Percentiles rank a stretch among this genome's conserved stretches.
Evolutionary conservation across 2,888 invertebrate genomes (phyloP).

Genomic region (Spialia ferax): DNA sequence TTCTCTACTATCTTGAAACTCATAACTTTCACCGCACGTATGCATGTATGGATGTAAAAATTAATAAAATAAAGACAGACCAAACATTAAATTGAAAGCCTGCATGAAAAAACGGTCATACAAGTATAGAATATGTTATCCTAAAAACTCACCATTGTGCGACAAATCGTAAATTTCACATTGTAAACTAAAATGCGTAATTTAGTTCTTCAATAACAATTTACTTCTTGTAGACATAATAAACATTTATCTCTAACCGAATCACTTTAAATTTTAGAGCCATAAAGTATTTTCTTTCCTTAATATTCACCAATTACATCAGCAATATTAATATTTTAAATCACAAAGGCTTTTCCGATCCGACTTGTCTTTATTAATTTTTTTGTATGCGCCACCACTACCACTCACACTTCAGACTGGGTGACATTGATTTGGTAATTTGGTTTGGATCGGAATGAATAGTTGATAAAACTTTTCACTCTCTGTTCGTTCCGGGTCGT

Average conservation of each 20-base stretch:
- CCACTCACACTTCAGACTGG: slow-evolving; percentile 3
- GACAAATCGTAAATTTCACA: slow-evolving; percentile 59
- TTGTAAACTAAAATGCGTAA: slow-evolving; percentile 54
- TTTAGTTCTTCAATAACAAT: slow-evolving; percentile 39
- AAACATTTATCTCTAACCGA: background rate
- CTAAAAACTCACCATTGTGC: slow-evolving; percentile 61
- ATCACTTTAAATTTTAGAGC: background rate
- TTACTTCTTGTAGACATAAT: slow-evolving; percentile 25
- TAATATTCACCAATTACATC: slow-evolving; percentile 46
- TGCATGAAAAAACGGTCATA: background rate
- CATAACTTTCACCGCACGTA: background rate
- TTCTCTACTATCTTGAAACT: background rate
- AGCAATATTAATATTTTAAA: slow-evolving; percentile 26
- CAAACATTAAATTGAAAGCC: background rate
- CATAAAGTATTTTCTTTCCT: slow-evolving; percentile 30
- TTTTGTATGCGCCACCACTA: slow-evolving; percentile 2
- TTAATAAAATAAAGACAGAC: background rate
- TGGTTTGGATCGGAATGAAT: too few relatives aligned
- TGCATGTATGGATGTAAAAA: background rate
- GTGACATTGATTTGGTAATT: too few relatives aligned
- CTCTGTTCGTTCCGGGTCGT: too few relatives aligned
- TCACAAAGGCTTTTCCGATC: slow-evolving; percentile 50
- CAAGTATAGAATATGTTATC: background rate
- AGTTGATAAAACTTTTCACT: too few relatives aligned
- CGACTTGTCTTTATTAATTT: slow-evolving; percentile 42